Conservation (phyloP, 2,888 invertebrate genomes). For the Achlya flavicornis region DNA sequence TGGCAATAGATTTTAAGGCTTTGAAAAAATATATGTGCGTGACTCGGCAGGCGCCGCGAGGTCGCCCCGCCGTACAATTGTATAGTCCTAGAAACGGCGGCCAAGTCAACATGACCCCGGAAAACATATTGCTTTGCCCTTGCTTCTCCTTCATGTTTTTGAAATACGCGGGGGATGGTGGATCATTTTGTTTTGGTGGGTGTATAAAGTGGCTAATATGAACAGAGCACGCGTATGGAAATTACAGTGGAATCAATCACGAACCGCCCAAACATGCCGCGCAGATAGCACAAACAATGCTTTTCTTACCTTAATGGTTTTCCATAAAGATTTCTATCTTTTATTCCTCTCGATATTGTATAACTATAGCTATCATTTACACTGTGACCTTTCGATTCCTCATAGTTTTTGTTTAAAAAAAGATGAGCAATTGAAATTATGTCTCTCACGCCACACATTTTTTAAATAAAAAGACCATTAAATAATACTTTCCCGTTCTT, state of each 20-base stretch:
- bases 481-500: no score
- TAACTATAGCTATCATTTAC: conserved; percentile 23
- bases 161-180: conserved; percentile 30
- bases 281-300: conserved; percentile 72
- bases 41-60: conserved; percentile 81
- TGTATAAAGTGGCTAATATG: conserved; percentile 78
- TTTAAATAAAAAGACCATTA: no score
- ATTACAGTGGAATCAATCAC: conserved; percentile 82
- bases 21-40: conserved; percentile 78
- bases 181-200: conserved; percentile 56
- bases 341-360: conserved; percentile 42
- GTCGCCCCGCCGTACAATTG: conserved; percentile 74
- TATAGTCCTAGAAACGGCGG: conserved; percentile 68
- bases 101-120: conserved; percentile 58
- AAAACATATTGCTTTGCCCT: conserved; percentile 47
- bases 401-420: neutral
- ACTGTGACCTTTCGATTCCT: no score
- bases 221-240: conserved; percentile 81
- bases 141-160: conserved; percentile 23
- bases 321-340: conserved; percentile 61
- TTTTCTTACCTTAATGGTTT: conserved; percentile 65
- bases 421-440: neutral
- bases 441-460: no score
- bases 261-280: conserved; percentile 71
- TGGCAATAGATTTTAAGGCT: conserved; percentile 66